Evolutionary conservation across 2,888 invertebrate species (phyloP).

Genomic region (Hirtodrosophila cameraria): DNA sequence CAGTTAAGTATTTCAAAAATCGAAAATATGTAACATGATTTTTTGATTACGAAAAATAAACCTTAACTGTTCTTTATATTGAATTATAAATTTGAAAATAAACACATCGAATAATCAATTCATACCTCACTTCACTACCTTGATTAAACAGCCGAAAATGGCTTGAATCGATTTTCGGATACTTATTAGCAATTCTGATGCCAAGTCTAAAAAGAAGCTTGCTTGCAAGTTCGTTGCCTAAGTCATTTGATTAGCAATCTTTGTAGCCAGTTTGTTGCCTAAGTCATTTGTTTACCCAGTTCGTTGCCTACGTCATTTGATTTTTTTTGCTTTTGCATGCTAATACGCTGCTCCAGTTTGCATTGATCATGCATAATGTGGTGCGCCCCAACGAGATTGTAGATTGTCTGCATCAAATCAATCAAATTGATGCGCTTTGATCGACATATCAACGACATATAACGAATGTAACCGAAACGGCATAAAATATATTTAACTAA

Average conservation of each 20-base stretch:
- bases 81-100: no score
- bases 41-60: no score
- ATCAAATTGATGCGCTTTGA: conserved; percentile 75
- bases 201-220: no score
- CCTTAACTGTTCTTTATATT: no score
- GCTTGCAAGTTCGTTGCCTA: conserved; percentile 58
- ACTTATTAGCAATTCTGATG: no score
- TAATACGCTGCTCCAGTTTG: conserved; percentile 1
- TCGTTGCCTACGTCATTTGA: conserved; percentile 10
- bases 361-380: conserved; percentile 12
- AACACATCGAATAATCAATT: no score
- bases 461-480: conserved; percentile 45
- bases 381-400: not conserved
- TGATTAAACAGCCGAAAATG: no score
- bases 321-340: not conserved
- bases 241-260: conserved; percentile 50
- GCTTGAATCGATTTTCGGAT: no score
- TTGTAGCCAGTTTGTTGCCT: conserved; percentile 12
- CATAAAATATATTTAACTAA: conserved; percentile 70
- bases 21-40: no score
- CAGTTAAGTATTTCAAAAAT: no score
- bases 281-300: conserved; percentile 10
- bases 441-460: conserved; percentile 63
- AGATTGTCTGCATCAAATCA: conserved; percentile 65
- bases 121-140: no score